Base-by-base conservation (phyloP, 2,888 invertebrate species). In the Parnassius glacialis region DNA sequence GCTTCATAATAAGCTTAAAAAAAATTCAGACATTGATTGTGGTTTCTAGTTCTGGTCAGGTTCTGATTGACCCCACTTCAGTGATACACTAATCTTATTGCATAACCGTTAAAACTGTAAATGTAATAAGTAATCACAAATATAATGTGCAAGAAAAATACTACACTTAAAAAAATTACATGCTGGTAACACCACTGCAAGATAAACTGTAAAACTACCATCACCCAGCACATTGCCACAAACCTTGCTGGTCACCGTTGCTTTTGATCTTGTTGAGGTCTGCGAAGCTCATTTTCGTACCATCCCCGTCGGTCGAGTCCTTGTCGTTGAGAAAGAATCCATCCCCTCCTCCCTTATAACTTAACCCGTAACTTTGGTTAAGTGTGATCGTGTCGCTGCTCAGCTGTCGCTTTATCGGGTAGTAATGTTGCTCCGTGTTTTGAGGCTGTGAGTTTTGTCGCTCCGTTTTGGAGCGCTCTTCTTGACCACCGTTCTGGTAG, bases 281-380 rank as follows among this genome's bases (percentile, higher is more conserved):
- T 43, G 96, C 96, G 85, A 96, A 96, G 81, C 94, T 95, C 67
- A 93, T 90, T 81, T 94, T 90, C 62, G 84, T 85, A 47, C 69
- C 76, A 67, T 93, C 94, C 3, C 93, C 93, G 74, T 94, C 95
- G 10, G 93, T 92, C 52, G 92, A 83, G 75, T 94, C 94, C 73
- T 92, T 92, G 50, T 88, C 88, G 78, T 85, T 85, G 20, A 90
- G 73, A 73, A 73, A 88, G 71, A 92, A 86, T 44, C 92, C 92
- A 68, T 92, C 93, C 42, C 92, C 90, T 48, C 89, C 90, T 58
- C 78, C 76, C 50, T 85, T 83, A 65, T 83, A 80, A 41, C 75
- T 74, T 62, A 83, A 79, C 43, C 78, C 80, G 66, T 76, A 79
- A 70, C 81, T 80, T 64, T 87, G 85, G 64, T 84, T 83, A 51